Percentiles rank a stretch among this genome's conserved stretches.
These are phyloP conservation scores for Euwallacea fornicatus DNA, from an alignment of 1,140 invertebrate genomes.

Conservation along the genomic window DNA sequence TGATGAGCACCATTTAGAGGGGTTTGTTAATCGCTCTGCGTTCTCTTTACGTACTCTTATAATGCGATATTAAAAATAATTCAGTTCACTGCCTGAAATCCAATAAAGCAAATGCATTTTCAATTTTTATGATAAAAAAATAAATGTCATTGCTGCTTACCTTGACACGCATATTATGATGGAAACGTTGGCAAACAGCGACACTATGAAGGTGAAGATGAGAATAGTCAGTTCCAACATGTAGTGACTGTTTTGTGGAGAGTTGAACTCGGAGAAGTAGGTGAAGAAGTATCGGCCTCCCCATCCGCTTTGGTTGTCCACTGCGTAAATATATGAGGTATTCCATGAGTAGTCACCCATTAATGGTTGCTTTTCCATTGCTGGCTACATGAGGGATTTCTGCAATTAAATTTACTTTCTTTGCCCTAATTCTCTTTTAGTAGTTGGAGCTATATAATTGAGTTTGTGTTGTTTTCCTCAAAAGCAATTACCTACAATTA, in stretches of 20 bases:
- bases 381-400: background rate
- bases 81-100: too few relatives aligned
- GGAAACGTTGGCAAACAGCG: conserved; percentile 50
- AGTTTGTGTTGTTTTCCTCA: too few relatives aligned
- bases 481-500: too few relatives aligned
- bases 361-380: background rate
- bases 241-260: conserved; percentile 37
- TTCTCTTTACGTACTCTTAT: too few relatives aligned
- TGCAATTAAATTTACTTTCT: background rate
- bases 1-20: too few relatives aligned
- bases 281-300: conserved; percentile 55
- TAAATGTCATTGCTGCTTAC: conserved; percentile 30
- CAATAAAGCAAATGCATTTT: too few relatives aligned
- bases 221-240: conserved; percentile 45
- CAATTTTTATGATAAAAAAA: too few relatives aligned
- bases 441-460: too few relatives aligned
- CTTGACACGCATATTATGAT: conserved; percentile 50
- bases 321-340: conserved; percentile 51
- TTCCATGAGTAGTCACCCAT: conserved; percentile 44
- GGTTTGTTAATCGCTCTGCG: too few relatives aligned
- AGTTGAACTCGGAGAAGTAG: conserved; percentile 54
- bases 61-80: too few relatives aligned
- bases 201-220: conserved; percentile 48
- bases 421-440: too few relatives aligned
- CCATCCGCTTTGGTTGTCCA: conserved; percentile 52